These are phyloP conservation scores for Cyclura pinguis DNA, from an alignment of 2,797 vertebrate genomes.

Conservation along the genomic window DNA sequence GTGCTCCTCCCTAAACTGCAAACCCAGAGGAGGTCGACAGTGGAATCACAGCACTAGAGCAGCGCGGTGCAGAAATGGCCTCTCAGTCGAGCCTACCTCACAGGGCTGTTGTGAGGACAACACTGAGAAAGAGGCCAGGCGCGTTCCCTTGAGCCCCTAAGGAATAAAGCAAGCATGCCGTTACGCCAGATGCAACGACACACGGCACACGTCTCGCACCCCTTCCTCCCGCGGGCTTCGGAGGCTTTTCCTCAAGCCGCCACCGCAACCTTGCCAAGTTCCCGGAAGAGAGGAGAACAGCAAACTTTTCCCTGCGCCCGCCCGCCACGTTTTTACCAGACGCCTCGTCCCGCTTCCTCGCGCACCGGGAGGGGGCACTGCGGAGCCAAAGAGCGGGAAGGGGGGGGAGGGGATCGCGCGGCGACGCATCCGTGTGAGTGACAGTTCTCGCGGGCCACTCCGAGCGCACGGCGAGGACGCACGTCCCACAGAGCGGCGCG, in stretches of 20 bases:
- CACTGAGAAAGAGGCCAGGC: neutral
- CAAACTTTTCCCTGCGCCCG: neutral
- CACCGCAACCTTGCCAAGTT: too few species aligned
- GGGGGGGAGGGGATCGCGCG: fast-evolving
- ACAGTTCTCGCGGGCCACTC: neutral
- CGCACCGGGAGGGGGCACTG: neutral
- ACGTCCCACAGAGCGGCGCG: too few species aligned
- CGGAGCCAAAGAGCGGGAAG: neutral
- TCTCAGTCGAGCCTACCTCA: neutral
- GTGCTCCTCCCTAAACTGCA: too few species aligned
- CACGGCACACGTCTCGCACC: neutral
- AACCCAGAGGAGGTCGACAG: too few species aligned
- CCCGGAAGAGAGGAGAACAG: too few species aligned
- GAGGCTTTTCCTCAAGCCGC: too few species aligned
- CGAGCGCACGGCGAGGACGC: fast-evolving
- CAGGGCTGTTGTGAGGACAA: neutral
- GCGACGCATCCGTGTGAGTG: neutral
- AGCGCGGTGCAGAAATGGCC: too few species aligned
- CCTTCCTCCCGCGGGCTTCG: neutral
- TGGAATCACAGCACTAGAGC: too few species aligned
- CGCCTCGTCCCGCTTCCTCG: too few species aligned
- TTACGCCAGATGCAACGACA: neutral
- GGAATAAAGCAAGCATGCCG: neutral
- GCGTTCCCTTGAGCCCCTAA: neutral
- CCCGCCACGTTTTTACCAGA: neutral